Conservation (phyloP, 2,113 vertebrate genomes). For the Rhinoderma darwinii region DNA sequence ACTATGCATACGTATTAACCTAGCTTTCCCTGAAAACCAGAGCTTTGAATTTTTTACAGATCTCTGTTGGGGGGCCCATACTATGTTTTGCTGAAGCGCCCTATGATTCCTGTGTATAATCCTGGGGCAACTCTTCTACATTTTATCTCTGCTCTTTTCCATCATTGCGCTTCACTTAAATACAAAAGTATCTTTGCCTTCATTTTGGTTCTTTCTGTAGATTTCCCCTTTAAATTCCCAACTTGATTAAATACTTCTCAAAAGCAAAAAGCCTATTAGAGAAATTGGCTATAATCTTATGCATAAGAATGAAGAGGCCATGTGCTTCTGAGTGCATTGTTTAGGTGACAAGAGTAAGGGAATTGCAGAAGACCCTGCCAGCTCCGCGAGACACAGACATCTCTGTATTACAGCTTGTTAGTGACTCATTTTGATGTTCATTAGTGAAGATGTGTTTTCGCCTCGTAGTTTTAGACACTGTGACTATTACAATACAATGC, state of each 20-base stretch:
- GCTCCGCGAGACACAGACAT: slow-evolving; percentile 33
- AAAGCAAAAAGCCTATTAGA: slow-evolving; percentile 29
- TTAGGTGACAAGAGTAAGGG: slow-evolving; percentile 41
- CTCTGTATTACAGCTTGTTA: slow-evolving; percentile 58
- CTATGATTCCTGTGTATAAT: too few relatives aligned
- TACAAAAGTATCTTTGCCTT: not conserved
- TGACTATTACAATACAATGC: slow-evolving; percentile 50
- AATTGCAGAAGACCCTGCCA: slow-evolving; percentile 46
- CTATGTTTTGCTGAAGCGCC: too few relatives aligned
- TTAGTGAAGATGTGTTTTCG: slow-evolving; percentile 54
- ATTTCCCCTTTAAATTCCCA: slow-evolving; percentile 22
- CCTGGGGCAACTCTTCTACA: too few relatives aligned
- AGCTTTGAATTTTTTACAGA: too few relatives aligned
- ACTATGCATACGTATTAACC: too few relatives aligned
- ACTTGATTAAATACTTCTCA: not conserved
- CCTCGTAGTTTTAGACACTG: slow-evolving; percentile 54
- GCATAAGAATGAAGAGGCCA: slow-evolving; percentile 15
- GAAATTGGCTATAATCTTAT: slow-evolving; percentile 46
- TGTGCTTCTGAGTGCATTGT: slow-evolving; percentile 39
- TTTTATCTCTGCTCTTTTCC: too few relatives aligned
- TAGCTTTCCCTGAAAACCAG: too few relatives aligned
- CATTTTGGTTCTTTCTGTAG: not conserved
- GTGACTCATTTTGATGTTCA: slow-evolving; percentile 54
- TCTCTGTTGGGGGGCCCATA: too few relatives aligned
- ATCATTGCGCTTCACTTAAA: not conserved